Conservation (phyloP, 2,113 vertebrate genomes). For the Varanus salvator region DNA sequence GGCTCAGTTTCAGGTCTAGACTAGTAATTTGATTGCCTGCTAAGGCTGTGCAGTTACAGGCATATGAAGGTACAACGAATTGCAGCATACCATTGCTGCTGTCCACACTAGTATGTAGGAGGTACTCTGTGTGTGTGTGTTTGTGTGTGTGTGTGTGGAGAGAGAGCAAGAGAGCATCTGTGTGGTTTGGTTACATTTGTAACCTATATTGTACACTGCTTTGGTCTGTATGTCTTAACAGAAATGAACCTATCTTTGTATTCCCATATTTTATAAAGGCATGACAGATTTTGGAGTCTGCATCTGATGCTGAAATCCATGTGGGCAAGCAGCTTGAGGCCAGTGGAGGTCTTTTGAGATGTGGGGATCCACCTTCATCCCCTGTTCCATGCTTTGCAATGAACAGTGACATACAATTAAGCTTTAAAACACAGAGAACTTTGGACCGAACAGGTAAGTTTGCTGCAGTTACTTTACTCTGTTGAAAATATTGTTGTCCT, state of each 20-base stretch:
- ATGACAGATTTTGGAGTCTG: neutral
- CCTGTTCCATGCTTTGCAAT: neutral
- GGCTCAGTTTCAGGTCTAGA: too few species aligned
- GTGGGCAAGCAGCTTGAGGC: neutral
- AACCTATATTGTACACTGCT: neutral
- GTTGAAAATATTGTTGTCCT: neutral
- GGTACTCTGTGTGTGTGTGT: too few species aligned
- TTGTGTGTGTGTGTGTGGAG: too few species aligned
- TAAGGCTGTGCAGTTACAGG: too few species aligned
- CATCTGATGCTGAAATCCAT: neutral
- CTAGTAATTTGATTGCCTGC: too few species aligned
- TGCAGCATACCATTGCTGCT: too few species aligned
- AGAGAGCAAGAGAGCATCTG: too few species aligned
- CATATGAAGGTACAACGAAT: too few species aligned
- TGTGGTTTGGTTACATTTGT: neutral
- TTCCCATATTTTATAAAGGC: neutral
- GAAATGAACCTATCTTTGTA: neutral
- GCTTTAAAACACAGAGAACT: neutral
- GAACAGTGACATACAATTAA: constrained; percentile 28
- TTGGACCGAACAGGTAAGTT: neutral
- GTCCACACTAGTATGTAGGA: too few species aligned
- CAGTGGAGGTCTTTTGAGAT: neutral
- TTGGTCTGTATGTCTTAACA: neutral
- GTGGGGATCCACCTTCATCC: neutral
- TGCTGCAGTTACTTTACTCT: constrained; percentile 7